Evolutionary conservation across 2,888 invertebrate genomes (phyloP).

Genomic region (Liodrosophila aerea): DNA sequence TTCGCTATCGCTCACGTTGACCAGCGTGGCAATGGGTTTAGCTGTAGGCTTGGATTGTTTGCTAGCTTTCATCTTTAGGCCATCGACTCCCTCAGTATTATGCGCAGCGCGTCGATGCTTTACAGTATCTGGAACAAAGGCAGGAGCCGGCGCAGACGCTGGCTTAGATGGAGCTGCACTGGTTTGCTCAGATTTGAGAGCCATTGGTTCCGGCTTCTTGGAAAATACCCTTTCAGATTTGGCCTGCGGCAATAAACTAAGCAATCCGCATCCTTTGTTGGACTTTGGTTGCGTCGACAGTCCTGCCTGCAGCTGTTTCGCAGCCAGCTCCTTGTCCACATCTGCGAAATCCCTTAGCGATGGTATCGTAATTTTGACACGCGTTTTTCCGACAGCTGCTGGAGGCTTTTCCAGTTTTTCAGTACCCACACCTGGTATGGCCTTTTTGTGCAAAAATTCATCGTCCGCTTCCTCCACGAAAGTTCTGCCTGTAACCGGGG

Average conservation of each 20-base stretch:
- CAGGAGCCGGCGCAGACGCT: conserved; percentile 20
- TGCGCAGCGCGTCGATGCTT: conserved; percentile 79
- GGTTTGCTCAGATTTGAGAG: not conserved
- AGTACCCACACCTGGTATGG: conserved; percentile 64
- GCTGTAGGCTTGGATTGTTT: conserved; percentile 42
- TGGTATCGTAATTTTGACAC: conserved; percentile 87
- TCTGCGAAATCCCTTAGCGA: conserved; percentile 84
- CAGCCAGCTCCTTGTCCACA: conserved; percentile 68
- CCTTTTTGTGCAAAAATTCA: conserved; percentile 86
- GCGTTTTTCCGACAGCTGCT: conserved; percentile 75
- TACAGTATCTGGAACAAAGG: conserved; percentile 82
- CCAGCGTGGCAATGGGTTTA: conserved; percentile 59
- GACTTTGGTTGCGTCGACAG: conserved; percentile 23
- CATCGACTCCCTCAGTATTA: conserved; percentile 79
- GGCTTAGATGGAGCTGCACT: not conserved
- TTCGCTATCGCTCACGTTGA: conserved; percentile 82
- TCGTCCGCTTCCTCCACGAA: conserved; percentile 85
- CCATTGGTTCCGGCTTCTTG: conserved; percentile 34
- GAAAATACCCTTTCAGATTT: conserved; percentile 78
- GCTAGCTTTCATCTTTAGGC: conserved; percentile 7
- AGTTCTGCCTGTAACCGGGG: not conserved
- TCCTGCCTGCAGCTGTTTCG: conserved; percentile 39
- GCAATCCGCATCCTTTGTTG: conserved; percentile 83
- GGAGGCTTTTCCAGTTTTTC: conserved; percentile 61
- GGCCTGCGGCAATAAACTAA: conserved; percentile 88